phyloP scores from a whole-genome alignment of 2,797 vertebrate genomes.

The Fringilla coelebs region DNA sequence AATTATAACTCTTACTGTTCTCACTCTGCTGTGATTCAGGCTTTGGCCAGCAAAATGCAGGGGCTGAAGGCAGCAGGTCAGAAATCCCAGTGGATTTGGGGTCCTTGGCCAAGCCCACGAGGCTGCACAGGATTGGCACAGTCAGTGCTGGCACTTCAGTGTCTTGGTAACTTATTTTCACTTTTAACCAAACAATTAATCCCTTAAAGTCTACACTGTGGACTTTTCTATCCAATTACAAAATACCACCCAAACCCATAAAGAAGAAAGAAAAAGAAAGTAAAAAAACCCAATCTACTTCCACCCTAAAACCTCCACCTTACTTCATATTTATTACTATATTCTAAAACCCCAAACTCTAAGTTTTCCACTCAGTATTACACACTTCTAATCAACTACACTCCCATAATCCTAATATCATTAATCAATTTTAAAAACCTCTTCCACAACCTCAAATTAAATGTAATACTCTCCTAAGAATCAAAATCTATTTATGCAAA shows the following conservation, averaged over 20 bases:
- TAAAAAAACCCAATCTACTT: neutral
- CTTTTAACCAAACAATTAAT: neutral
- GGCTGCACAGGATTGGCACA: neutral
- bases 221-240: neutral
- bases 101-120: neutral
- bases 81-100: rapidly evolving
- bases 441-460: neutral
- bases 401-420: neutral
- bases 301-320: neutral
- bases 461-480: neutral
- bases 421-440: neutral
- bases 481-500: neutral
- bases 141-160: neutral
- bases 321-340: neutral
- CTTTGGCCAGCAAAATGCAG: neutral
- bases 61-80: too few species aligned
- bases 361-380: neutral
- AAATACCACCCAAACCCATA: neutral
- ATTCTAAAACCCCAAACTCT: neutral
- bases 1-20: neutral
- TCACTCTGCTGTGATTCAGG: neutral
- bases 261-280: neutral
- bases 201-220: neutral
- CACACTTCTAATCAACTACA: neutral
- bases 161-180: neutral